Base-by-base conservation (phyloP, 2,888 invertebrate genomes). In the Iphiclides podalirius region DNA sequence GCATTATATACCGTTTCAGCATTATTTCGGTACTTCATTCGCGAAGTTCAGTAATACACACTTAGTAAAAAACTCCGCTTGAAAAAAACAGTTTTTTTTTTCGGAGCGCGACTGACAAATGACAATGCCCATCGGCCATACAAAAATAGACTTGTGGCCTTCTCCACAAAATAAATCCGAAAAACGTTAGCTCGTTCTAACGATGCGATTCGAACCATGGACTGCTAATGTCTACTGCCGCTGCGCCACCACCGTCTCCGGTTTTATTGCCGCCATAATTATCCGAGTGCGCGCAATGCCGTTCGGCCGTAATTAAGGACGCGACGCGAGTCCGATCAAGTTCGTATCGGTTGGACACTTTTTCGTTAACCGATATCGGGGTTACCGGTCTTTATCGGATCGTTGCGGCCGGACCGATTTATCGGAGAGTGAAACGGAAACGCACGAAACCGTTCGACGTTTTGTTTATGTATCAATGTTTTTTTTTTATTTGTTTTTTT, bases 341-440 rank as follows among this genome's bases (percentile, higher is more conserved):
- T 49, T 48, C 38, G 33, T 44, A 13, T 13, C 39, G 12, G 7
- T 39, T 44, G 6, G 49, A 39, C 43, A 44, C 44, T 39, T 39
- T 43, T 42, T 41, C 23, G 33, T 47, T 39, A 39, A 31, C n/a
- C n/a, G n/a, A n/a, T n/a, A 48, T 49, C 17, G 43, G 44, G 48
- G 48, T 43, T 39, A 49, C 33, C 39, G 39, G 44, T 44, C 26
- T 33, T 39, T 44, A 49, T 49, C 49, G 43, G n/a, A 44, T 43
- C 16, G 20, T 39, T 49, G 44, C 49, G 39, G n/a, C n/a, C n/a
- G n/a, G n/a, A n/a, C n/a, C n/a, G 49, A 49, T 34, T 39, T 26
- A 37, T 38, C 23, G 28, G 38, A 36, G 20, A 12, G 31, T 16
- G 37, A 38, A 43, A 43, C 42, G 43, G 43, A 49, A 44, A 44